A percentile compares a stretch with the other conserved stretches of the same genome.
Evolutionary conservation across 2,797 vertebrate genomes (phyloP).

Genomic region (Anisognathus igniventris): DNA sequence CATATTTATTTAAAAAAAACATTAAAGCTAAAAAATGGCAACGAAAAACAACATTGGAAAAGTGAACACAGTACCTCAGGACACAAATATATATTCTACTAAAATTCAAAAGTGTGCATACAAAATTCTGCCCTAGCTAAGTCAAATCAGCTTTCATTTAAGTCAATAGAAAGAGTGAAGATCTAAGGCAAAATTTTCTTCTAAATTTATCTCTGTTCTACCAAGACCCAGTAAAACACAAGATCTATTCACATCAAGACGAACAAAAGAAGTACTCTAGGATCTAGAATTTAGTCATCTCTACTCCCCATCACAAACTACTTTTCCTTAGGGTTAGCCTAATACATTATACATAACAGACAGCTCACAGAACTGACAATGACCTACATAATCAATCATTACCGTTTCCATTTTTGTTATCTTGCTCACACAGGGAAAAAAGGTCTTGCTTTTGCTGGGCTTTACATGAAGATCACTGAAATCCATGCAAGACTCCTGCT

Average conservation of each 20-base stretch:
- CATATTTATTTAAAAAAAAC: background rate
- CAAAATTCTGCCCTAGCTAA: background rate
- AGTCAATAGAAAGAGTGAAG: background rate
- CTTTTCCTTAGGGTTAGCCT: background rate
- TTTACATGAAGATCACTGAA: background rate
- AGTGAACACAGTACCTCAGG: background rate
- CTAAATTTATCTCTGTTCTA: background rate
- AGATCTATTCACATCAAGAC: background rate
- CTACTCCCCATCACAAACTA: background rate
- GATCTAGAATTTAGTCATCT: background rate
- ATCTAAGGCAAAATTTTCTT: constrained; percentile 8
- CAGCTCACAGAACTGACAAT: background rate
- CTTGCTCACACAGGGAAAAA: background rate
- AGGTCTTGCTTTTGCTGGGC: background rate
- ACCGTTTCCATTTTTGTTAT: background rate
- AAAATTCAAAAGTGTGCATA: background rate
- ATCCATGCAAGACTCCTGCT: background rate
- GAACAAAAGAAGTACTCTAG: background rate
- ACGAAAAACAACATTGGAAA: background rate
- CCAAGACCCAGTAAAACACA: background rate
- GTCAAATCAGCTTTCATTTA: constrained; percentile 10
- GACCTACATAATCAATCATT: constrained; percentile 38
- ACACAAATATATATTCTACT: background rate
- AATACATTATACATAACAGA: background rate
- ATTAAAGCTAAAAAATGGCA: background rate